Conservation (phyloP, 2,113 vertebrate species). For the Calidris pugnax region DNA sequence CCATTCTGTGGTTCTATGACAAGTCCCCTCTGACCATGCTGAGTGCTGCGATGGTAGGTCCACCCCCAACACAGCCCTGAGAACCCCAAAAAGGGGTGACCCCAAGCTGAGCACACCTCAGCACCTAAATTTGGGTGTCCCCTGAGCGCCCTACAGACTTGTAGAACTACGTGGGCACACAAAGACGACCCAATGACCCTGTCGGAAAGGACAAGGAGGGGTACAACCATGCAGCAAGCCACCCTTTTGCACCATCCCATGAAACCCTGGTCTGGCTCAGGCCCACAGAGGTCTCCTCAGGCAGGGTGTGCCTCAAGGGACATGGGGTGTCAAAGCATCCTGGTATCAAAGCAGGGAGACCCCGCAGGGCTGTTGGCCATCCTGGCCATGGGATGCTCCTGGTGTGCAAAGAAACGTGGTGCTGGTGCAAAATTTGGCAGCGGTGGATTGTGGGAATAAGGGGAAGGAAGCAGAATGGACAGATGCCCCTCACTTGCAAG, state of each 20-base stretch:
- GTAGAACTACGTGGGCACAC: background rate
- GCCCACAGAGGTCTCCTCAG: rapidly evolving
- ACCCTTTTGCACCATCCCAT: background rate
- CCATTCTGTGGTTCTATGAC: background rate
- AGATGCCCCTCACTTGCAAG: rapidly evolving
- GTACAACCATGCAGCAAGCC: rapidly evolving
- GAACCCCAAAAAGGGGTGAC: background rate
- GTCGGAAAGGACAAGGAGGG: background rate
- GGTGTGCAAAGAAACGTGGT: background rate
- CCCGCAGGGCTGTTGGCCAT: background rate
- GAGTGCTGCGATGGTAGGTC: background rate
- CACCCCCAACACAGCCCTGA: background rate
- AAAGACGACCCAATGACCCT: background rate
- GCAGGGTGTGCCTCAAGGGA: background rate
- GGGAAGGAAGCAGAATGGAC: background rate
- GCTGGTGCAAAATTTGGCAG: background rate
- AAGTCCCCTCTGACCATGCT: background rate
- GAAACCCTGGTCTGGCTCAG: background rate
- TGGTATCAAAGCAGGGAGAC: rapidly evolving
- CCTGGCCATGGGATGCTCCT: background rate
- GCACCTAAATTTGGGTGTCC: rapidly evolving
- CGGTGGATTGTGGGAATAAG: rapidly evolving
- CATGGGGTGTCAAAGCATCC: background rate
- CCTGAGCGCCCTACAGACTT: background rate
- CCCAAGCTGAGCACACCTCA: background rate